Evolutionary conservation across 35 echinoderm and acorn worm genomes (phyloP).

Genomic region (Ophiothrix spiculata): DNA sequence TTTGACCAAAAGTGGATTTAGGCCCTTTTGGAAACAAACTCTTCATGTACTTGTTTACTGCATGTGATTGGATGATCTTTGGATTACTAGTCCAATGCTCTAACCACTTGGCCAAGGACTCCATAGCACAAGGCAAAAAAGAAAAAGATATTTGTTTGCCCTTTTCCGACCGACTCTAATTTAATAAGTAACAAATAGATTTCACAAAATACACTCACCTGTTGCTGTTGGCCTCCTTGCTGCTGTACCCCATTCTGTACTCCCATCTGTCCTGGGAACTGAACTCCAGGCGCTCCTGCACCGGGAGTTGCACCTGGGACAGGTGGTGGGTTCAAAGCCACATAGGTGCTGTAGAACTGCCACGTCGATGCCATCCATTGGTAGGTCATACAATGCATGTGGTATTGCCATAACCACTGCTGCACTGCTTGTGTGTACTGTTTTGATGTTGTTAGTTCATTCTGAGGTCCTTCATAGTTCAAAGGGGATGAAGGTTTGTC

Average conservation of each 20-base stretch:
- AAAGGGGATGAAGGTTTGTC: not conserved
- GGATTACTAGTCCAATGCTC: too few relatives aligned
- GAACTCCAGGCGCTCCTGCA: not conserved
- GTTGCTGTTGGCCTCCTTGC: not conserved
- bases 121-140: too few relatives aligned
- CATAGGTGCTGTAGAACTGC: not conserved
- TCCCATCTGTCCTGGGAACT: not conserved
- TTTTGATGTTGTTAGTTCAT: slow-evolving; percentile 24
- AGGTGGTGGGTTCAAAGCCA: not conserved
- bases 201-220: too few relatives aligned
- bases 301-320: not conserved
- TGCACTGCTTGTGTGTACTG: slow-evolving; percentile 35
- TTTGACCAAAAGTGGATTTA: too few relatives aligned
- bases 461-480: not conserved
- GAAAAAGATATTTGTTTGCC: too few relatives aligned
- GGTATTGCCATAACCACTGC: slow-evolving; percentile 53
- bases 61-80: too few relatives aligned
- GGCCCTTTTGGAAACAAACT: too few relatives aligned
- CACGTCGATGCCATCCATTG: slow-evolving; percentile 18
- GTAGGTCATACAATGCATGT: slow-evolving; percentile 25
- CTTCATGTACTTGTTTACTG: too few relatives aligned
- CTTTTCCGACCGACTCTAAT: too few relatives aligned
- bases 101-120: too few relatives aligned
- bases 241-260: not conserved
- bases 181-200: too few relatives aligned